Evolutionary conservation across 2,113 vertebrate genomes (phyloP), one percentile per base, ranked within the genome.

Genomic region (Fregetta grallaria): DNA sequence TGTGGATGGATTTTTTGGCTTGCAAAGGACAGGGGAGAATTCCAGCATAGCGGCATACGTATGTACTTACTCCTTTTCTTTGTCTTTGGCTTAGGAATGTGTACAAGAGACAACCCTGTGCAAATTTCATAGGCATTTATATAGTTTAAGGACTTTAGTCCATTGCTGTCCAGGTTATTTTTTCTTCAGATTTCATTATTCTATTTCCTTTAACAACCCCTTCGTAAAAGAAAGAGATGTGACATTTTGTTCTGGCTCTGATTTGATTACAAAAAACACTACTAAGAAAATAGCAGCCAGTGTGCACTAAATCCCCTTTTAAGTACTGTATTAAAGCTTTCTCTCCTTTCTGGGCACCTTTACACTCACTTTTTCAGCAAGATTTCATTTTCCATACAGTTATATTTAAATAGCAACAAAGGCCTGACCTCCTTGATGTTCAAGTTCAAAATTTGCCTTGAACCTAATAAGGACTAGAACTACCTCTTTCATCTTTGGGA

Each of bases 341-440:
- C 30, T 88, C 14, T 96, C 40, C 40, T 77, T 84, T 66, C 86
- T 92, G 63, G 53, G 15, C 47, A 88, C 59, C 62, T 91, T 86
- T 80, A 67, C 23, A 38, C 38, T 89, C 53, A 52, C 18, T 71
- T 91, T 96, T 89, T n/a, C 76, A 78, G 44, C 49, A 92, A 92
- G 80, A 91, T 89, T 92, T 96, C 47, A 38, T 92, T 96, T 94
- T 92, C 58, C 4, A 1, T 88, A 40, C 13, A 62, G 62, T 78
- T 91, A 62, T 52, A 75, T 95, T 95, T 96, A 94, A 95, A 90
- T 65, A 92, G 52, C 30, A 85, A 67, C 47, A 91, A 95, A 92
- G 52, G 4, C 47, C 56, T 85, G 73, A 87, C 70, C 80, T 89
- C 47, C 68, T 85, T 95, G 76, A 87, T 89, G 80, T 91, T 91